Evolutionary conservation across 2,888 invertebrate genomes (phyloP).

Genomic region (Xestoiulus laeticollis): DNA sequence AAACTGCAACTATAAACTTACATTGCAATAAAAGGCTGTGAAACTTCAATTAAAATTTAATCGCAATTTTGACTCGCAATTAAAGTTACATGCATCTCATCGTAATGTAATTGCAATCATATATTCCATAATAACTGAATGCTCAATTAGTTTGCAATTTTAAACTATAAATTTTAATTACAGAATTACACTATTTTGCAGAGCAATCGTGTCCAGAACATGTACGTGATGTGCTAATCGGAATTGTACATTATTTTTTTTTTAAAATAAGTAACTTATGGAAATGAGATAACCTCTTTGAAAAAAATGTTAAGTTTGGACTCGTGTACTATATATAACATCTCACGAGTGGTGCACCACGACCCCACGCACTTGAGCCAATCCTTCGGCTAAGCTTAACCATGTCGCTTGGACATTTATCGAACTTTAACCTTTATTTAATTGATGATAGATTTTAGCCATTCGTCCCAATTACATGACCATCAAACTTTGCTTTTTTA

Average conservation of each 20-base stretch:
- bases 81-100: no score
- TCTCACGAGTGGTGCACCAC: background rate
- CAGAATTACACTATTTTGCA: no score
- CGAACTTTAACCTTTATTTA: conserved; percentile 4
- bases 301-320: background rate
- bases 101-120: no score
- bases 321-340: background rate
- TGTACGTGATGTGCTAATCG: no score
- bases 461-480: conserved; percentile 26
- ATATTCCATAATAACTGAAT: no score
- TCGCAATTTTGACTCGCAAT: no score
- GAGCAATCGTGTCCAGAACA: no score
- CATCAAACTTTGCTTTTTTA: conserved; percentile 26
- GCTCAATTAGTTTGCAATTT: no score
- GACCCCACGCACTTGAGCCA: conserved; percentile 16
- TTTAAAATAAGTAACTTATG: background rate
- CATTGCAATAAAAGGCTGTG: no score
- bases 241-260: background rate
- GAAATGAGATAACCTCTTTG: background rate
- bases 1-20: no score
- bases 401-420: conserved; percentile 12
- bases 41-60: no score
- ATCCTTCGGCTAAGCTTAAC: conserved; percentile 18
- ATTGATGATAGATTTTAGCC: conserved; percentile 26
- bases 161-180: no score